These are phyloP conservation scores for Thaumetopoea pityocampa DNA, from an alignment of 1,140 invertebrate species.

Conservation along the genomic window DNA sequence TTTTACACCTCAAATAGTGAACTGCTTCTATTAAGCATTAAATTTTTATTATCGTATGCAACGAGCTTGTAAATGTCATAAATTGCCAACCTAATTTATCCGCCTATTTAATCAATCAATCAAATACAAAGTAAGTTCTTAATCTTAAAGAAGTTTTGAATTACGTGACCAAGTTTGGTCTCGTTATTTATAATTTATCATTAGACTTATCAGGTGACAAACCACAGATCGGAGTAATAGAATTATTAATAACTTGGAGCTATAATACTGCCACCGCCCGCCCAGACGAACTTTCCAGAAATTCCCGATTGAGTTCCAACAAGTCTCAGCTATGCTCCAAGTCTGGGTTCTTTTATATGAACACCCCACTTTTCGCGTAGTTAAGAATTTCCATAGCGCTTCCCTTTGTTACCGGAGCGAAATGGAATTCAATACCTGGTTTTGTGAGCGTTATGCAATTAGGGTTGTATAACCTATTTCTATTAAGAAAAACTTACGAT, in stretches of 20 bases:
- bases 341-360: conserved; percentile 11
- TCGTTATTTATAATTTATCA: neutral
- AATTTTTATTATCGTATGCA: no score
- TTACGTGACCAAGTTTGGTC: neutral
- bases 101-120: no score
- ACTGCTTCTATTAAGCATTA: no score
- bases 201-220: conserved; percentile 6
- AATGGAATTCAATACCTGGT: neutral
- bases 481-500: no score
- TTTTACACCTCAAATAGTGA: no score
- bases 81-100: no score
- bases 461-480: no score
- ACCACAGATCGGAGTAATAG: conserved; percentile 4
- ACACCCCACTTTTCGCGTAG: neutral
- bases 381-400: conserved; percentile 1
- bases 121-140: no score
- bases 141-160: no score
- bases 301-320: conserved; percentile 16
- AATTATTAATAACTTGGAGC: conserved; percentile 17
- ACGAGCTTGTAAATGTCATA: no score
- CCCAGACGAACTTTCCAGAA: conserved; percentile 10
- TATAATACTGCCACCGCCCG: neutral
- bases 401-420: neutral
- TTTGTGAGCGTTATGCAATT: no score
- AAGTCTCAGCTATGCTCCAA: conserved; percentile 12